Percentiles rank a stretch among this genome's conserved stretches.
Evolutionary conservation across 2,797 vertebrate species (phyloP).

Genomic region (Austrolebias charrua): DNA sequence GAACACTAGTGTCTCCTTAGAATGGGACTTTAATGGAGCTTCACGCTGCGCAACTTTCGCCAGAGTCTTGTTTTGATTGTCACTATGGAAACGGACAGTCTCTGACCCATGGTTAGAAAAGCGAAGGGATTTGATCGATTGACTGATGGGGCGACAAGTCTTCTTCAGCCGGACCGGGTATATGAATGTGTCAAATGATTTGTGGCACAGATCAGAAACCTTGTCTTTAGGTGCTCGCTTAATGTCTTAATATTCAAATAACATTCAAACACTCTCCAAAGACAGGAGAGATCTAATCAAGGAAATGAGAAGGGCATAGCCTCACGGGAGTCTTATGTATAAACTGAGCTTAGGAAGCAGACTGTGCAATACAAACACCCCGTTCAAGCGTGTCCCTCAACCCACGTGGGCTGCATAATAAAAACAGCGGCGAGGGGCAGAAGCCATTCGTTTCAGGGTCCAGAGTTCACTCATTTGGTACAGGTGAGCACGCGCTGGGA

Average conservation of each 20-base stretch:
- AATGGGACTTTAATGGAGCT: slow-evolving; percentile 38
- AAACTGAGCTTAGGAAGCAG: slow-evolving; percentile 1
- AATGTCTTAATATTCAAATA: slow-evolving; percentile 3
- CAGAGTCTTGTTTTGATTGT: slow-evolving; percentile 61
- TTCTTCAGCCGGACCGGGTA: slow-evolving; percentile 4
- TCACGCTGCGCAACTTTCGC: slow-evolving; percentile 20
- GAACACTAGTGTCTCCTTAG: slow-evolving; percentile 12
- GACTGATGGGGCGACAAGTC: slow-evolving; percentile 38
- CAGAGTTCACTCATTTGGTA: slow-evolving; percentile 56
- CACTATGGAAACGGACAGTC: slow-evolving; percentile 68
- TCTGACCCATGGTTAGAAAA: slow-evolving; percentile 59
- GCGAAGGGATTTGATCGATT: slow-evolving; percentile 62
- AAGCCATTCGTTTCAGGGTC: slow-evolving; percentile 57
- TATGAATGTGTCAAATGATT: slow-evolving; percentile 11
- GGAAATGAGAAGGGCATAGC: neutral
- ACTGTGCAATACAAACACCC: slow-evolving; percentile 14
- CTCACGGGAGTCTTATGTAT: slow-evolving; percentile 10
- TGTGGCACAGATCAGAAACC: neutral
- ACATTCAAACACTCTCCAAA: neutral
- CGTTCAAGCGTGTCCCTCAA: slow-evolving; percentile 13
- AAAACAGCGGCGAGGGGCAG: slow-evolving; percentile 27
- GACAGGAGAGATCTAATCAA: neutral
- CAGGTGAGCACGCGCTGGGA: slow-evolving; percentile 48
- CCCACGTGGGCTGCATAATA: slow-evolving; percentile 40
- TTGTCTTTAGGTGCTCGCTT: neutral